A percentile compares a stretch with the other conserved stretches of the same genome.
Evolutionary conservation across 2,797 vertebrate species (phyloP).

Genomic region (Columba guinea): DNA sequence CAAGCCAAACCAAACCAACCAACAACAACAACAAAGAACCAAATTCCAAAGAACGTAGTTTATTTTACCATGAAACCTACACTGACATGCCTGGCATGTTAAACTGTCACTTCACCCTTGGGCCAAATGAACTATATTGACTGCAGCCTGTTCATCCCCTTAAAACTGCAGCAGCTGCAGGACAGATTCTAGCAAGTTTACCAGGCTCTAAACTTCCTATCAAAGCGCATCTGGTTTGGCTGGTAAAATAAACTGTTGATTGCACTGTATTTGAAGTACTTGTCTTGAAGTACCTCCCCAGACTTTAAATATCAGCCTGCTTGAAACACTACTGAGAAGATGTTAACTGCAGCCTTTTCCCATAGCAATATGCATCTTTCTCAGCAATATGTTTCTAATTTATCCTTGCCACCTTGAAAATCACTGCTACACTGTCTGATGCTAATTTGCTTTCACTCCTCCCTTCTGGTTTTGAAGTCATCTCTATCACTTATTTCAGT

Average conservation of each 20-base stretch:
- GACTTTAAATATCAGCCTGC: slow-evolving; percentile 22
- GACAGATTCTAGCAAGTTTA: background rate
- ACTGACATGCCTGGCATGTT: background rate
- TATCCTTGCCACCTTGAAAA: background rate
- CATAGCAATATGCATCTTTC: background rate
- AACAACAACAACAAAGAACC: too few relatives aligned
- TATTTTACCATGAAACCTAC: background rate
- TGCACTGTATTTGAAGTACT: slow-evolving; percentile 25
- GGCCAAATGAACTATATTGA: background rate
- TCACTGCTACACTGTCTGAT: background rate
- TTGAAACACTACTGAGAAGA: background rate
- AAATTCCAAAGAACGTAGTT: background rate
- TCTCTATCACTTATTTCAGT: background rate
- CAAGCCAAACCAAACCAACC: too few relatives aligned
- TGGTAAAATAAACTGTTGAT: slow-evolving; percentile 35
- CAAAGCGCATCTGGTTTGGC: background rate
- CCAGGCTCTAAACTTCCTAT: slow-evolving; percentile 5
- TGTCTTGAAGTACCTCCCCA: slow-evolving; percentile 17
- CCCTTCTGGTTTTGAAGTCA: background rate
- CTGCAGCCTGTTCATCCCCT: background rate
- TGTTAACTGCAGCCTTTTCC: background rate
- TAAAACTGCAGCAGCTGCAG: slow-evolving; percentile 6
- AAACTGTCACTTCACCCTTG: background rate
- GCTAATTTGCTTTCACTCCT: background rate
- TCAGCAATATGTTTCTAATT: slow-evolving; percentile 3